Base-by-base conservation (phyloP, 2,113 vertebrate species). In the Vimba vimba region DNA sequence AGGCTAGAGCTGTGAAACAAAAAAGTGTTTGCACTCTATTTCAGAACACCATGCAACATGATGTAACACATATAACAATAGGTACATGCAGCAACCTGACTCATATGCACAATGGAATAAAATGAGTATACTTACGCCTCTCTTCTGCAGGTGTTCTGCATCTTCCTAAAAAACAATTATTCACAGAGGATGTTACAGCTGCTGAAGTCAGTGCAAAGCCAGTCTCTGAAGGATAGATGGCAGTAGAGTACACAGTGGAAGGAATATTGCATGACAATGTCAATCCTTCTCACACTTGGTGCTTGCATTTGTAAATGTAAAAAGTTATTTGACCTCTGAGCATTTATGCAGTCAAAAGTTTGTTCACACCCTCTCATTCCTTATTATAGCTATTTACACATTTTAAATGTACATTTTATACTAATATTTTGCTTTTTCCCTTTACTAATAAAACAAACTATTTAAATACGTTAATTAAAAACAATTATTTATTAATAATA, bases 151-250 rank as follows among this genome's bases (percentile, higher is more conserved):
- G 1, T 0, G 43, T 95, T 76, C 90, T 93, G 92, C 97, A 97
- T 89, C 92, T 93, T 89, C 95, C 97, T 97, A 92, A 76, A 92
- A 95, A 86, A 73, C 88, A 79, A 78, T 59, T 50, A 83, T 50
- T 87, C 4, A n/a, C 12, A 74, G 9, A 17, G 21, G 15, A 47
- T 62, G 55, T 27, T 57, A 59, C 1, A 30, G 52, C 9, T 4
- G 1, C 64, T 30, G 25, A 78, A 62, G 10, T 52, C 43, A 2
- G 30, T 9, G 27, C 7, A 64, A 36, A 79, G 39, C 25, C 69
- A 2, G 33, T 27, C 7, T 76, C 78, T 64, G 12, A 57, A 52
- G 91, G 85, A 88, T 86, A 93, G 92, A 88, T 17, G 92, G 92
- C 89, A 91, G 88, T 87, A 90, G 78, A 71, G 81, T 55, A 85